A percentile compares a stretch with the other conserved stretches of the same genome.
Conservation (phyloP, 2,888 invertebrate species). For the Margaritifera margaritifera region DNA sequence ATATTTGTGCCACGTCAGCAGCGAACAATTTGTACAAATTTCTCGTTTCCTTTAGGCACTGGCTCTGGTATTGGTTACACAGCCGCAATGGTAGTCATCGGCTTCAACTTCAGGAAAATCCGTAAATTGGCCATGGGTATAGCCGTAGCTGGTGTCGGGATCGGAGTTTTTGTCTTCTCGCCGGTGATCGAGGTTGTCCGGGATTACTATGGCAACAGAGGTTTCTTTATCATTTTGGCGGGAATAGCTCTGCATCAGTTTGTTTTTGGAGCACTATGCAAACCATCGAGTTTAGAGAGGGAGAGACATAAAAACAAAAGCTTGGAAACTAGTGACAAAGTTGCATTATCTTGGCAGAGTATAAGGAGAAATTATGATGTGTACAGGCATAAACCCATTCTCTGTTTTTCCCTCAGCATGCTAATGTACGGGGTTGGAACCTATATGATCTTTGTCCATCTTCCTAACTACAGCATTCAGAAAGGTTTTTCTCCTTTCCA, state of each 20-base stretch:
- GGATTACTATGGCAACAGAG: constrained; percentile 34
- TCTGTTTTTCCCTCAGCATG: constrained; percentile 35
- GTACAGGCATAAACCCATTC: constrained; percentile 32
- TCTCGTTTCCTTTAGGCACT: constrained; percentile 25
- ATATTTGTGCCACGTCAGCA: no score
- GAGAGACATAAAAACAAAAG: constrained; percentile 22
- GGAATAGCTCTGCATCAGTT: constrained; percentile 43
- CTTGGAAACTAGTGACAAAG: constrained; percentile 15
- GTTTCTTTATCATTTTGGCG: constrained; percentile 36
- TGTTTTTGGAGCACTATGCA: constrained; percentile 34
- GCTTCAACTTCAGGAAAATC: constrained; percentile 42
- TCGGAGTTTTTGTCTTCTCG: constrained; percentile 40
- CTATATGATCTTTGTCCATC: constrained; percentile 45
- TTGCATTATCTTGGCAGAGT: constrained; percentile 12
- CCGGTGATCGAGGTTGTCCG: constrained; percentile 35
- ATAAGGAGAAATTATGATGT: constrained; percentile 32
- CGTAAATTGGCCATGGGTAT: constrained; percentile 38
- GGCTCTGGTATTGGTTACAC: constrained; percentile 43
- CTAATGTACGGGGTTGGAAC: constrained; percentile 37
- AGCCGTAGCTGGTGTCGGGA: constrained; percentile 39
- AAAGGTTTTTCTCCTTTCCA: constrained; percentile 23
- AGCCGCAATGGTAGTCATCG: constrained; percentile 41
- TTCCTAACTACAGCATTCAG: constrained; percentile 33
- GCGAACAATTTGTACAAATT: neutral
- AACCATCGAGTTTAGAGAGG: constrained; percentile 40